Conservation (phyloP, 2,113 vertebrate genomes). For the Alethe castanea region DNA sequence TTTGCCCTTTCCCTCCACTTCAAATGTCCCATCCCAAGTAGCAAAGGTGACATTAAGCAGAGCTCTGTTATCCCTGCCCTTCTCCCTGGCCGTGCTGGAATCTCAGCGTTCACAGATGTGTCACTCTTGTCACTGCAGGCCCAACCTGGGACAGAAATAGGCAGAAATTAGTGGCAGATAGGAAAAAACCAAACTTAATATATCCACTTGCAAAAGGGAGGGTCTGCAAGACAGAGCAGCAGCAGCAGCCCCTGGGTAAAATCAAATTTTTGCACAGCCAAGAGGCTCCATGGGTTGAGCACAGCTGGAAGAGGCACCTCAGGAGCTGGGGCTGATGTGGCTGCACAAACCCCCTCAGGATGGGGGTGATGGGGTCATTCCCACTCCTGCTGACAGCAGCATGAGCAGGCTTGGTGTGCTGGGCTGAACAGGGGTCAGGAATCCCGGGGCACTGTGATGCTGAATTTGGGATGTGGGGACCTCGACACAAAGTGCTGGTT, state of each 20-base stretch:
- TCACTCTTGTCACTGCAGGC: background rate
- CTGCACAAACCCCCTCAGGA: background rate
- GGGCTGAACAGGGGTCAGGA: background rate
- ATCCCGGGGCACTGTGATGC: accelerated
- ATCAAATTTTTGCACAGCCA: background rate
- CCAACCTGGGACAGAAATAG: slow-evolving; percentile 55
- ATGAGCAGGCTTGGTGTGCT: background rate
- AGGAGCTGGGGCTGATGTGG: background rate
- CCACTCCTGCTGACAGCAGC: background rate
- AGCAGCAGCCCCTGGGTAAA: slow-evolving; percentile 11
- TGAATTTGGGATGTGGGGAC: accelerated
- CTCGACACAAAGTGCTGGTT: background rate
- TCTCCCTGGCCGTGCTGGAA: background rate
- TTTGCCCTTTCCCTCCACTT: background rate
- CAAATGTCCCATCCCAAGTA: accelerated
- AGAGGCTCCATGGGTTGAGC: background rate
- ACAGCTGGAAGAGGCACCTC: background rate
- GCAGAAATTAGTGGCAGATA: slow-evolving; percentile 17
- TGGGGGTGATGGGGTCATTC: background rate
- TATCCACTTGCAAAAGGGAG: background rate
- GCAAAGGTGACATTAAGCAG: background rate
- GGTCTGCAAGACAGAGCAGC: slow-evolving; percentile 12
- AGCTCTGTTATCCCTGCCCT: background rate
- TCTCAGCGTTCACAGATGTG: background rate
- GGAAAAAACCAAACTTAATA: slow-evolving; percentile 48